Base-by-base conservation (phyloP, 1,140 invertebrate species). In the Brachionus sp. region DNA sequence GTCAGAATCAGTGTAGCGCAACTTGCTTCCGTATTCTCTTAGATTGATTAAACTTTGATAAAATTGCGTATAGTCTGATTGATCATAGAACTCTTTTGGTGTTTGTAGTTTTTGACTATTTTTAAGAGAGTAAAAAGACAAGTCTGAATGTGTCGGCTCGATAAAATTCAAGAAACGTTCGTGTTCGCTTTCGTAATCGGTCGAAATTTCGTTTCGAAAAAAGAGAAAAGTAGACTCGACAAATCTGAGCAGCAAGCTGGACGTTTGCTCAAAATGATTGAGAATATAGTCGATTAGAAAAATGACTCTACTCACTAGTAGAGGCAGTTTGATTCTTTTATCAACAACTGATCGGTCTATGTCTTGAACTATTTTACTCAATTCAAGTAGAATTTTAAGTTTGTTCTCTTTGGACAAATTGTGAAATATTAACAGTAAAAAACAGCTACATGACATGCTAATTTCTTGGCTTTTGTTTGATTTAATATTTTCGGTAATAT, bases 381-480 rank as follows among this genome's bases (percentile, higher is more conserved):
- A n/a, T 73, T 73, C 0, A 2, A n/a, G 9, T 13, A 44, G 5
- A 46, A 75, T 46, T 75, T 75, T 44, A 29, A 44, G 0, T 46
- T 39, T 23, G 12, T 75, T 50, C 25, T 44, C 37, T 12, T 46
- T 70, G 16, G n/a, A 0, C 19, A 80, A 19, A 19, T 80, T 42
- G 35, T 80, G 77, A 80, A 80, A 80, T 39, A 23, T 5, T 29
- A 80, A 35, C 29, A 80, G 0, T 12, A 80, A 16, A 62, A 80
- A 80, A 0, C 50, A 35, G 10, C 35, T 62, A 25, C n/a, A 29
- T 6, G 5, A 50, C 7, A 62, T 9, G 5, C 19, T 35, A 0
- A 80, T 25, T n/a, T 80, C 53, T 62, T 80, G 25, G 1, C 37
- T 44, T 0, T 33, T 16, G 39, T 80, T 78, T 7, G 33, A 75